phyloP scores from a whole-genome alignment of 2,113 vertebrate genomes.

The Sander vitreus region DNA sequence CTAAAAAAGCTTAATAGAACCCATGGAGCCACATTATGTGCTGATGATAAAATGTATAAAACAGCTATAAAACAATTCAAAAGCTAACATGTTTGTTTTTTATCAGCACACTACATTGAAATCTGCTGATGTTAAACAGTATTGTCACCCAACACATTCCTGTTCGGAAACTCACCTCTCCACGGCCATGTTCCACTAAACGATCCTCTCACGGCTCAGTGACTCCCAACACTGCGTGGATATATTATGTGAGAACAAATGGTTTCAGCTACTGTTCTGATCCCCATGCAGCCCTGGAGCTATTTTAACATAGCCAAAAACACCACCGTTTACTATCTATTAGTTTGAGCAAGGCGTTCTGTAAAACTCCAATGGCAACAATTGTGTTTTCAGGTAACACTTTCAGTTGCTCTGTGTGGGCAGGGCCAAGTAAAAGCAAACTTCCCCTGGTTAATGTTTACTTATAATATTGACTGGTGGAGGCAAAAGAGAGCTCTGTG shows the following conservation, averaged over 20 bases:
- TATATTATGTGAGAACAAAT: conserved; percentile 22
- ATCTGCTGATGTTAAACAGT: conserved; percentile 18
- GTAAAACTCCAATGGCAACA: background rate
- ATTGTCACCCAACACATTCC: conserved; percentile 1
- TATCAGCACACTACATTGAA: background rate
- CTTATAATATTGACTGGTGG: conserved; percentile 45
- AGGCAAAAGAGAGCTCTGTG: conserved; percentile 17
- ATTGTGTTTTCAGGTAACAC: background rate
- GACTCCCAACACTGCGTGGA: conserved; percentile 34
- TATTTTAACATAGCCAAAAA: conserved; percentile 3
- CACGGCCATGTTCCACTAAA: conserved; percentile 52
- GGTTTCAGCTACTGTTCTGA: conserved; percentile 23
- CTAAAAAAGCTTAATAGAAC: background rate
- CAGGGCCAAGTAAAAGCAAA: conserved; percentile 24
- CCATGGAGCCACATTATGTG: background rate
- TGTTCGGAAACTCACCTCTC: conserved; percentile 73
- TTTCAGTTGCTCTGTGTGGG: conserved; percentile 16
- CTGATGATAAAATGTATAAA: background rate
- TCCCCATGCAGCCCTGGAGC: conserved; percentile 9
- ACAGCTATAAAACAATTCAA: background rate
- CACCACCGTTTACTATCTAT: background rate
- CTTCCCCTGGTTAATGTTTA: conserved; percentile 80
- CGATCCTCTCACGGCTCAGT: conserved; percentile 53
- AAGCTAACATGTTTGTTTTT: background rate
- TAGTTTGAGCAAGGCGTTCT: background rate